Percentiles rank a stretch among this genome's conserved stretches.
Conservation (phyloP, 2,113 vertebrate genomes). For the Cathartes aura region DNA sequence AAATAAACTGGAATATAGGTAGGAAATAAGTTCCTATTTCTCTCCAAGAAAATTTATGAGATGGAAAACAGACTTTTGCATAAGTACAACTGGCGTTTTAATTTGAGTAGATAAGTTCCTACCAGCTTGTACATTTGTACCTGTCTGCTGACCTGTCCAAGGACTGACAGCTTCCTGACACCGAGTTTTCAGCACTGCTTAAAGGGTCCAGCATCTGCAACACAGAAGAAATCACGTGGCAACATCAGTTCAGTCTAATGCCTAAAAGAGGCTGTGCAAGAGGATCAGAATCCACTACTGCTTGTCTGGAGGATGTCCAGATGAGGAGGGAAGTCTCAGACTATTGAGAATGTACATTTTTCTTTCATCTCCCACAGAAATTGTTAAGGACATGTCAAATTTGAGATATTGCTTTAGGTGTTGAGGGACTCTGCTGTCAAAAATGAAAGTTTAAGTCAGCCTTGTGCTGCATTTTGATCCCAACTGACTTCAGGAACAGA, state of each 20-base stretch:
- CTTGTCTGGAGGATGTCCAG: neutral
- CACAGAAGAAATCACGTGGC: neutral
- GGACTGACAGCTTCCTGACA: slow-evolving; percentile 95
- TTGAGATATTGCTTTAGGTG: neutral
- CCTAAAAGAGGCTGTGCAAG: neutral
- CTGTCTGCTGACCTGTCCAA: slow-evolving; percentile 93
- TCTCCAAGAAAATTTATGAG: neutral
- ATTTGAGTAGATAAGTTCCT: neutral
- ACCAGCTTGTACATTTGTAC: slow-evolving; percentile 72
- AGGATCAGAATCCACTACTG: neutral
- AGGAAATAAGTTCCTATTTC: neutral
- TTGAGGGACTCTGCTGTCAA: neutral
- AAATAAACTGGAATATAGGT: neutral
- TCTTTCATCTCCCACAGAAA: neutral
- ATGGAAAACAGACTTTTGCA: neutral
- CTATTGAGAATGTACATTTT: neutral
- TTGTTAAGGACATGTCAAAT: neutral
- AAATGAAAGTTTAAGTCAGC: neutral
- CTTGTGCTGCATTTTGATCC: neutral
- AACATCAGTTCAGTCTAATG: neutral
- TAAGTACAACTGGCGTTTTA: neutral
- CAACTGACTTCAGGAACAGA: neutral
- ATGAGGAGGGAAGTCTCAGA: neutral
- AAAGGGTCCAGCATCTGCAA: slow-evolving; percentile 91
- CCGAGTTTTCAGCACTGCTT: slow-evolving; percentile 93